A percentile compares a stretch with the other conserved stretches of the same genome.
These are phyloP conservation scores for Pomacea maculata DNA, from an alignment of 1,140 invertebrate genomes.

Conservation along the genomic window DNA sequence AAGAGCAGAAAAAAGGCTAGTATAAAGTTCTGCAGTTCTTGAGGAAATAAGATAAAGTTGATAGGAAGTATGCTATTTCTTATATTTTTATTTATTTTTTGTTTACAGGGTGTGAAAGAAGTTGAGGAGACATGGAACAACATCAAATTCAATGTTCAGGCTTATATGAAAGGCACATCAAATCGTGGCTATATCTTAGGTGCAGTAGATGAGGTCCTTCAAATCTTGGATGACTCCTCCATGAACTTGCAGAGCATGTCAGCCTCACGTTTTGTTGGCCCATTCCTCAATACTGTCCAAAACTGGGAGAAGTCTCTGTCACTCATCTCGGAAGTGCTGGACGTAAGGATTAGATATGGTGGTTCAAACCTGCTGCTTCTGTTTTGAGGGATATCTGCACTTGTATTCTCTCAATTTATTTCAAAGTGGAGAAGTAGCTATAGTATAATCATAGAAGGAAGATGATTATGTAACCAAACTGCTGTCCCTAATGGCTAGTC, in stretches of 20 bases:
- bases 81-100: conserved; percentile 8
- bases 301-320: conserved; percentile 85
- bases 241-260: conserved; percentile 92
- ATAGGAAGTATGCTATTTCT: neutral
- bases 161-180: conserved; percentile 69
- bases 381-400: no score
- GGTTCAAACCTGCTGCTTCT: no score
- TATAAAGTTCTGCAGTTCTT: no score
- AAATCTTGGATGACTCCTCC: conserved; percentile 85
- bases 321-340: conserved; percentile 83
- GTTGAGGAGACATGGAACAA: conserved; percentile 76
- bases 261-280: conserved; percentile 87
- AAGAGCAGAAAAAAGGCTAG: no score
- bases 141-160: conserved; percentile 77
- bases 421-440: no score
- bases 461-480: no score
- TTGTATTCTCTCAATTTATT: no score
- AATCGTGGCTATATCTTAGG: conserved; percentile 80
- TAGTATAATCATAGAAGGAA: no score
- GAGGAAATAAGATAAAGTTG: no score
- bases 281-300: conserved; percentile 81
- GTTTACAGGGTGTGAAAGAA: conserved; percentile 75
- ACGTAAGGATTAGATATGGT: conserved; percentile 61
- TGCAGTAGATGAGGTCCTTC: conserved; percentile 81
- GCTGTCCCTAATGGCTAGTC: no score